Base-by-base conservation (phyloP, 2,888 invertebrate species). In the Formica aserva region DNA sequence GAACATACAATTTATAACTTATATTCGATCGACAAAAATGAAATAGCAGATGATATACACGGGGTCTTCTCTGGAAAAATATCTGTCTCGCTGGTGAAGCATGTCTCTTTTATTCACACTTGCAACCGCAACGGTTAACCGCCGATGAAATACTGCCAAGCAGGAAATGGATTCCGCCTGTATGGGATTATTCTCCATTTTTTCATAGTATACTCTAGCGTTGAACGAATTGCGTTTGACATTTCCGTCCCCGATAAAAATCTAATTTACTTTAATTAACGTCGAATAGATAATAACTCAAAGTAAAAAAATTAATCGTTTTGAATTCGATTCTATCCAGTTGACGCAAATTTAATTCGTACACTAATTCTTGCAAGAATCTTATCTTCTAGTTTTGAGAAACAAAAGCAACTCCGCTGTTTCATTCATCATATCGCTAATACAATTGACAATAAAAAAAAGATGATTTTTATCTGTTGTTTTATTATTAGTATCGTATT, bases 11-110 rank as follows among this genome's bases (percentile, higher is more conserved):
- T 65, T 65, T 52, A n/a, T 13, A 65, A 52, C 8, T 65, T 26
- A 60, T 32, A 45, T 67, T 78, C 57, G 32, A 57, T 78, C 67
- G 22, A 78, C 69, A 78, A 78, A 78, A 69, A 78, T 78, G 57
- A 57, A 76, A 77, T 41, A 77, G 45, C 18, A 11, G 41, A 45
- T 22, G 57, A 67, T 26, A 38, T 22, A 67, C 38, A 38, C 11
- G n/a, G 48, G 52, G n/a, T 18, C 38, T 75, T 15, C 15, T 62
- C 66, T 57, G 22, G 78, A 69, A 78, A 78, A 78, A 78, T 57
- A 67, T 57, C 13, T 45, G 57, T 18, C 15, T 6, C 41, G 22
- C 15, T 57, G 18, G 32, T 57, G 32, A 32, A 32, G 32, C 45
- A 22, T 45, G 22, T 41, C 57, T 45, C 57, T 78, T 78, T 78